Base-by-base conservation (phyloP, 2,113 vertebrate genomes). In the Oceanodroma tethys region DNA sequence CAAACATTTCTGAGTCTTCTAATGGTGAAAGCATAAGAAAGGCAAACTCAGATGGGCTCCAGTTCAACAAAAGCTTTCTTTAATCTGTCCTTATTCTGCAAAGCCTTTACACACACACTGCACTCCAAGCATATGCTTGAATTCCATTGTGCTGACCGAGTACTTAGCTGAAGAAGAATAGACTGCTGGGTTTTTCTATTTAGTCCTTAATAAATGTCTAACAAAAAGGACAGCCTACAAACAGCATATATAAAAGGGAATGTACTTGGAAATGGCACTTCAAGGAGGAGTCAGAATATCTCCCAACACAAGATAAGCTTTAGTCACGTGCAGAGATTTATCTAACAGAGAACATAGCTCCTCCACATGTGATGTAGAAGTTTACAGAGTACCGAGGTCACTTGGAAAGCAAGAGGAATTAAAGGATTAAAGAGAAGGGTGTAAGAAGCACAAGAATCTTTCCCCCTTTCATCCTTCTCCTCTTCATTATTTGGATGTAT, bases 261-360 rank as follows among this genome's bases (percentile, higher is more conserved):
- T 43, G 56, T 40, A 60, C 52, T 73, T 91, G 65, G 78, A 95
- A 94, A 52, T 38, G 65, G 65, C 66, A 91, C 88, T 86, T 85
- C 32, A 93, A 52, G 93, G 58, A 90, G 50, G 58, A 82, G 84
- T 45, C 62, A 42, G 74, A 93, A 3, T 70, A 81, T 36, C 59
- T 73, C 30, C 47, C 42, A 85, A 21, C 29, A 73, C 32, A 81
- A 81, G 52, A 89, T 13, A 76, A 94, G 81, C 87, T 95, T 88
- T 85, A 95, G 74, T 88, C 73, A 90, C 1, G 3, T 36, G 34
- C 90, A 90, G 62, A 79, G 84, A 78, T 79, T 53, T 18, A 75
- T 45, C 79, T 78, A 86, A 63, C 25, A 82, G 93, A 92, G 92
- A 95, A 92, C 13, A n/a, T 10, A 81, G 47, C 86, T 95, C 91